A percentile compares a stretch with the other conserved stretches of the same genome.
phyloP scores from a whole-genome alignment of 2,888 invertebrate genomes.

The Perizoma affinitatum region DNA sequence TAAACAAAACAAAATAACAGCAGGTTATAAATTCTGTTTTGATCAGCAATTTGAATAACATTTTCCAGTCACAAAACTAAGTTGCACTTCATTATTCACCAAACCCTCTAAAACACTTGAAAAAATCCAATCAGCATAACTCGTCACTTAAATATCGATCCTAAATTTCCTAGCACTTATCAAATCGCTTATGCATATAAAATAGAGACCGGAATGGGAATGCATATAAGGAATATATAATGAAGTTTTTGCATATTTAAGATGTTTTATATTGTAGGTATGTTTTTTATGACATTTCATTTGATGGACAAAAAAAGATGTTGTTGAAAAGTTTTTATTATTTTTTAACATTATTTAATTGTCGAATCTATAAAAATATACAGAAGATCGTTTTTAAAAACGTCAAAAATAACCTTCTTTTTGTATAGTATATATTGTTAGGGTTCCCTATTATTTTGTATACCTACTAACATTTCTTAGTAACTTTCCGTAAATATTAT shows the following conservation, averaged over 20 bases:
- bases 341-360: too few species aligned
- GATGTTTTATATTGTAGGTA: background rate
- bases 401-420: too few species aligned
- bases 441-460: too few species aligned
- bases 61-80: constrained; percentile 64
- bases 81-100: constrained; percentile 80
- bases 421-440: too few species aligned
- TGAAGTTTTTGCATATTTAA: background rate
- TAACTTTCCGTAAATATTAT: too few species aligned
- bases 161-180: constrained; percentile 79
- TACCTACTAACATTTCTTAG: too few species aligned
- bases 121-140: constrained; percentile 84
- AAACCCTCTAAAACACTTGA: constrained; percentile 74
- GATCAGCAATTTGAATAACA: constrained; percentile 46
- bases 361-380: too few species aligned
- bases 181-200: constrained; percentile 74
- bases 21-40: constrained; percentile 19
- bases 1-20: constrained; percentile 6
- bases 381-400: too few species aligned
- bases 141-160: constrained; percentile 81
- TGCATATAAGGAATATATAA: background rate
- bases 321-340: too few species aligned
- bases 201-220: background rate
- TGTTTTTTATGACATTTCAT: too few species aligned
- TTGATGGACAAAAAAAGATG: too few species aligned